These are phyloP conservation scores for Aphis gossypii DNA, from an alignment of 1,140 invertebrate genomes.

Conservation along the genomic window DNA sequence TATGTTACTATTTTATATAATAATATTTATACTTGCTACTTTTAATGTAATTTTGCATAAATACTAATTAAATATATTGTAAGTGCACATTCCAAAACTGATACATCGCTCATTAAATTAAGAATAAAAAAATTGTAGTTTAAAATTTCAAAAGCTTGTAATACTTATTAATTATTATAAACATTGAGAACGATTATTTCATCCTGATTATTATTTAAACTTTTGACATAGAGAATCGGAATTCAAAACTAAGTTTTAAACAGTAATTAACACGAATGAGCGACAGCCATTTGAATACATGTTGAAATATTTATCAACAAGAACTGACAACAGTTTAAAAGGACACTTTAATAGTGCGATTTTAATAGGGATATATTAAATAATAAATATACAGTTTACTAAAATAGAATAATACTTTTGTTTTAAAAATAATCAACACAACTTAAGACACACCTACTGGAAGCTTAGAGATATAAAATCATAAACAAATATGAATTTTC, in stretches of 20 bases:
- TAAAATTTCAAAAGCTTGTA: background rate
- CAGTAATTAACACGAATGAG: background rate
- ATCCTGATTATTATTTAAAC: background rate
- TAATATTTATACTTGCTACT: background rate
- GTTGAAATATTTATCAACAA: background rate
- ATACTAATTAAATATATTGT: background rate
- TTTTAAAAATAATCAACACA: background rate
- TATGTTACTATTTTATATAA: background rate
- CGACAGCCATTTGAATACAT: background rate
- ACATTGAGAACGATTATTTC: background rate
- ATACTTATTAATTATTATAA: background rate
- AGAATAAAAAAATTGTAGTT: background rate
- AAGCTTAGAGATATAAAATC: background rate
- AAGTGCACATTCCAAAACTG: background rate
- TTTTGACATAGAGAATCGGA: background rate
- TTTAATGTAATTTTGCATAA: background rate
- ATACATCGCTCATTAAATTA: too few species aligned
- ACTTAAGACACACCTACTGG: background rate
- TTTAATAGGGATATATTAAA: background rate
- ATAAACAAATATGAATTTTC: background rate
- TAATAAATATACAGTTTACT: background rate
- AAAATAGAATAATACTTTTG: background rate
- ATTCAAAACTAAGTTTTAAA: constrained; percentile 18
- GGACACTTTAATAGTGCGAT: background rate
- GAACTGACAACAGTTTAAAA: background rate